phyloP scores from a whole-genome alignment of 2,113 vertebrate genomes.

The Vanacampus margaritifer region DNA sequence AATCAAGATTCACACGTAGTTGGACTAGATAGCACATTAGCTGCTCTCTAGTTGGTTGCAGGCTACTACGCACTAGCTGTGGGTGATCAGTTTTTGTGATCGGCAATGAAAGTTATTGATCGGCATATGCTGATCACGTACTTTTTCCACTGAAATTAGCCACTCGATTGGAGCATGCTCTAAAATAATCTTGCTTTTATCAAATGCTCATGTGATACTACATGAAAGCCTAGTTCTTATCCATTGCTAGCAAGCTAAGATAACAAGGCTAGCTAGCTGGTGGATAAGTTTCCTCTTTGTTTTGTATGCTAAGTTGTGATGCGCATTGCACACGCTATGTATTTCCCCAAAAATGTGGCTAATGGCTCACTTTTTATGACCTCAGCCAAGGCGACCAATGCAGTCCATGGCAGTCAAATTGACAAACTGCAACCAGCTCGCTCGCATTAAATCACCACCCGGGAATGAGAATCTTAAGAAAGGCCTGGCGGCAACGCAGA shows the following conservation, averaged over 20 bases:
- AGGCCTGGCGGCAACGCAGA: slow-evolving; percentile 30
- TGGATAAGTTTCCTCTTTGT: background rate
- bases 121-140: too few relatives aligned
- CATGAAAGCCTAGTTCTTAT: background rate
- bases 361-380: slow-evolving; percentile 3
- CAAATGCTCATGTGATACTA: background rate
- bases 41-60: too few relatives aligned
- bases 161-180: too few relatives aligned
- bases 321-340: background rate
- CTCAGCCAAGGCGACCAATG: slow-evolving; percentile 17
- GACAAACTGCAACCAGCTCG: slow-evolving; percentile 10
- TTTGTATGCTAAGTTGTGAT: background rate
- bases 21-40: too few relatives aligned
- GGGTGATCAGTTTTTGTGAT: too few relatives aligned
- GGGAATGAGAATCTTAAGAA: slow-evolving; percentile 43
- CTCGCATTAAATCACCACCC: slow-evolving; percentile 28
- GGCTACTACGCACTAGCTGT: too few relatives aligned
- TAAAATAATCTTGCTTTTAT: too few relatives aligned
- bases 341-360: background rate
- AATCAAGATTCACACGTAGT: too few relatives aligned
- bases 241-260: background rate
- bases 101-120: too few relatives aligned
- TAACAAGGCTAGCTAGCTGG: background rate
- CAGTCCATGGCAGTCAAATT: slow-evolving; percentile 23
- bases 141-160: too few relatives aligned